Evolutionary conservation across 1,140 invertebrate species (phyloP).

Genomic region (Heliconius hewitsoni): DNA sequence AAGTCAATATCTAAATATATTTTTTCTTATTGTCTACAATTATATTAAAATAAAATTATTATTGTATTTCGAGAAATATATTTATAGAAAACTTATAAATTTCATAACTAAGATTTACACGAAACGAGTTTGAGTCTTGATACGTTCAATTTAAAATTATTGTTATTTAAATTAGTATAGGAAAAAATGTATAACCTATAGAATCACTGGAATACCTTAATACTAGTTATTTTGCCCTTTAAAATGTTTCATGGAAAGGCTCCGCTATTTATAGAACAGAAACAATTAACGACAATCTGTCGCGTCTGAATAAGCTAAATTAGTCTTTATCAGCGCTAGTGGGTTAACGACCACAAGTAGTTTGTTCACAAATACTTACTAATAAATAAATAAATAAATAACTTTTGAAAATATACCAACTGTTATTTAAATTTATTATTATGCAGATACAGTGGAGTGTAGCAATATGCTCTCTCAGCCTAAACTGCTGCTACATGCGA

Average conservation of each 20-base stretch:
- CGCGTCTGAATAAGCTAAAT: constrained; percentile 45
- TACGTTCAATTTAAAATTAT: too few species aligned
- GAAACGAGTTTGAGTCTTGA: too few species aligned
- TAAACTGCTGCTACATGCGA: too few species aligned
- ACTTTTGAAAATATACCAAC: too few species aligned
- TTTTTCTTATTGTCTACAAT: not conserved
- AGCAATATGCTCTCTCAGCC: too few species aligned
- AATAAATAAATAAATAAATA: constrained; percentile 11
- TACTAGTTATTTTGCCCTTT: not conserved
- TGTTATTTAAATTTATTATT: not conserved
- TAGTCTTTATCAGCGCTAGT: constrained; percentile 41
- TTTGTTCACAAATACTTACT: not conserved
- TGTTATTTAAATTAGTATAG: too few species aligned
- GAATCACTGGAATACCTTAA: not conserved
- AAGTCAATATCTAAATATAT: not conserved
- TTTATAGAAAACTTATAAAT: too few species aligned
- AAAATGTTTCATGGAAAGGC: constrained; percentile 26
- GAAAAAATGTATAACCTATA: not conserved
- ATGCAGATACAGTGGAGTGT: not conserved
- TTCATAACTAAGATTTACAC: too few species aligned
- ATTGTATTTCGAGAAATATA: too few species aligned
- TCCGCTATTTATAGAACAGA: constrained; percentile 24
- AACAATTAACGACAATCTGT: constrained; percentile 37
- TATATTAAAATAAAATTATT: too few species aligned
- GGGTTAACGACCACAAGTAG: constrained; percentile 43